Evolutionary conservation across 2,888 invertebrate species (phyloP), one percentile per base, ranked within the genome.

Genomic region (Scaptomyza reducta): DNA sequence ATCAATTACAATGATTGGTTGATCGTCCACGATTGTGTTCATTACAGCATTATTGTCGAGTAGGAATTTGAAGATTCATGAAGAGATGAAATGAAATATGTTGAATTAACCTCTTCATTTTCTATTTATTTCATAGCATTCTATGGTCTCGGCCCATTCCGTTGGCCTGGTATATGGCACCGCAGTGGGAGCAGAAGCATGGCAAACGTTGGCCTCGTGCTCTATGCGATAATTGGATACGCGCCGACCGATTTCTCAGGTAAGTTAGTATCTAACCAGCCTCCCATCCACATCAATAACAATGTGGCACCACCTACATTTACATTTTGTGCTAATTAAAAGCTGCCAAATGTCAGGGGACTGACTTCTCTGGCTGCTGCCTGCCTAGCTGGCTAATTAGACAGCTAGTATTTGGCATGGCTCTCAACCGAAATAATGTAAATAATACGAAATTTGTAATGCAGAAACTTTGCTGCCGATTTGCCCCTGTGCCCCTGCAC

Each of bases 111-210:
- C 9, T 16, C 2, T n/a, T 35, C 6, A 11, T 16, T 29, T 45
- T 3, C 11, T 53, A 6, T 22, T 13, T 35, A 40, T 47, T 47
- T 11, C 6, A 50, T 68, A 94, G 94, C 0, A 93, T 96, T 0
- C 93, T 98, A 11, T 98, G 98, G 98, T 97, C 97, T 88, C 94
- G 95, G 62, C 97, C 98, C 0, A 96, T 98, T 72, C 98, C 98
- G 2, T 92, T 98, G 11, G 97, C 94, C 1, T 98, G 98, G 98
- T 98, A 98, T 90, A 97, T 98, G 89, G 94, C 94, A 0, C 95
- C 96, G 0, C 97, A 98, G 91, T 98, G 98, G 98, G 95, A 96
- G 89, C 93, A 94, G 16, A 90, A 94, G 49, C 94, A 96, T 80
- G 99, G 99, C 0, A 90, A 91, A 6, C 94, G 95, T 61, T 99